phyloP scores from a whole-genome alignment of 2,797 vertebrate genomes.

The Florisuga fusca region DNA sequence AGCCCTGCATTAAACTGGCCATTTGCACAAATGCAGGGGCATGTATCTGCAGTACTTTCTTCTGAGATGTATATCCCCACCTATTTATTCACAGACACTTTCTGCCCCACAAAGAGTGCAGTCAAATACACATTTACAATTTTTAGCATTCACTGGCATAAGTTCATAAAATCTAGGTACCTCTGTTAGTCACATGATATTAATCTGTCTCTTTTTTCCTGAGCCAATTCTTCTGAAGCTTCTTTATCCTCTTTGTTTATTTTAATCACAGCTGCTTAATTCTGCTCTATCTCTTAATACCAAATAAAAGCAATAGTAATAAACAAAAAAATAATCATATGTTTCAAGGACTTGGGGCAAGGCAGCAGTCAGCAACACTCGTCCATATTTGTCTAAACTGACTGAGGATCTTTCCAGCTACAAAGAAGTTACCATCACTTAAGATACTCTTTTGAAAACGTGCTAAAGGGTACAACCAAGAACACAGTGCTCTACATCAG shows the following conservation, averaged over 20 bases:
- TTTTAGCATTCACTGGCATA: constrained; percentile 38
- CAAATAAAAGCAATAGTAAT: constrained; percentile 8
- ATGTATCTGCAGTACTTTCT: constrained; percentile 21
- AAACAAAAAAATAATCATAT: not conserved
- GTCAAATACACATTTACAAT: not conserved
- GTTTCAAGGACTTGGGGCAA: not conserved
- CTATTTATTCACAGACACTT: constrained; percentile 18
- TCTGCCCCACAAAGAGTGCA: constrained; percentile 26
- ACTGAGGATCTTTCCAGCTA: not conserved
- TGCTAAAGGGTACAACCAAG: not conserved
- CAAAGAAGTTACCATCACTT: not conserved
- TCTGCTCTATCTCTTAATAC: not conserved
- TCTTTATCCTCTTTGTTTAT: constrained; percentile 2
- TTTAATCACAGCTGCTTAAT: constrained; percentile 19
- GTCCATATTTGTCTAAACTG: not conserved
- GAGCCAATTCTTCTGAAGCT: constrained; percentile 11
- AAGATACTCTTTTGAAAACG: not conserved
- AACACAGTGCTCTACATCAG: not conserved
- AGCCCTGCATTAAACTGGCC: too few species aligned
- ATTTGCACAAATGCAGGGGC: not conserved
- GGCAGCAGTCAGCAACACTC: not conserved
- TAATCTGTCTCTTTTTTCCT: constrained; percentile 7
- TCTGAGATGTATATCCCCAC: constrained; percentile 51
- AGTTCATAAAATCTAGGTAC: not conserved
- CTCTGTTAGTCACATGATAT: not conserved